These are phyloP conservation scores for Silurus meridionalis DNA, from an alignment of 2,113 vertebrate species.

Conservation along the genomic window DNA sequence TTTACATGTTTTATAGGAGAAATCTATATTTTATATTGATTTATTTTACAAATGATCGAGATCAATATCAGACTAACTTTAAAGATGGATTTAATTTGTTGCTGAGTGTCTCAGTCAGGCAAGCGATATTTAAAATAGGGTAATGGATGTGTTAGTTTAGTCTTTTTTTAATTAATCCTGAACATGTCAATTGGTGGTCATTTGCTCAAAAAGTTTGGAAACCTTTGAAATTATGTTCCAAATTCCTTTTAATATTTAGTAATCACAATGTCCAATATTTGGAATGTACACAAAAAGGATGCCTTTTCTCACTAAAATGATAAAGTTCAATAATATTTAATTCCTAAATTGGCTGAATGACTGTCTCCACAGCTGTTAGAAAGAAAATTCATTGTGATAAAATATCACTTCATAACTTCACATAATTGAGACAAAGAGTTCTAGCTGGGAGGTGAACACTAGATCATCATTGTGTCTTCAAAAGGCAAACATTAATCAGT, in stretches of 20 bases:
- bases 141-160: not conserved
- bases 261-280: not conserved
- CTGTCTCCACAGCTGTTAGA: not conserved
- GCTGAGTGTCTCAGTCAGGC: not conserved
- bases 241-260: not conserved
- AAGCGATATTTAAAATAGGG: not conserved
- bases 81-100: not conserved
- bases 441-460: not conserved
- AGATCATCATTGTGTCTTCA: not conserved
- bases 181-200: not conserved
- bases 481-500: slow-evolving; percentile 11
- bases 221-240: not conserved
- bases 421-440: slow-evolving; percentile 6
- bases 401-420: not conserved
- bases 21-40: not conserved
- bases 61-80: not conserved
- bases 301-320: not conserved
- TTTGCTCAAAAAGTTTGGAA: not conserved
- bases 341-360: not conserved
- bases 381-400: not conserved
- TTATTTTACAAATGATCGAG: not conserved
- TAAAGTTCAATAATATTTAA: slow-evolving; percentile 1
- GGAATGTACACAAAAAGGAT: not conserved
- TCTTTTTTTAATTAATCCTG: too few species aligned
- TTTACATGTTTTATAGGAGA: not conserved